Evolutionary conservation across 2,113 vertebrate genomes (phyloP), one percentile per base, ranked within the genome.

Genomic region (Cyrtonyx montezumae): DNA sequence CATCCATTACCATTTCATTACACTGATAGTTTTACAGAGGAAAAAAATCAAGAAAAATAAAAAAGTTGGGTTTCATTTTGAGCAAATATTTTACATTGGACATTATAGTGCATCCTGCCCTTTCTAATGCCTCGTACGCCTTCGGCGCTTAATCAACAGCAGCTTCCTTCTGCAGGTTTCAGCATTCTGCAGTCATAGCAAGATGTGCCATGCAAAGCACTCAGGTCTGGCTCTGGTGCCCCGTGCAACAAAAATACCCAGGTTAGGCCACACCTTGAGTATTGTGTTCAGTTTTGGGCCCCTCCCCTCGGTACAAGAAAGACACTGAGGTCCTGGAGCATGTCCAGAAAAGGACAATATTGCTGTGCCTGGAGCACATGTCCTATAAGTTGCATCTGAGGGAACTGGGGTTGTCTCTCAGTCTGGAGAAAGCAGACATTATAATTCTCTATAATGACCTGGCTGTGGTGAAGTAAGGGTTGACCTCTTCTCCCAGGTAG

Each of bases 121-220:
- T 62, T 42, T 28, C 59, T 46, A 19, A 56, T 63, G 15, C 85
- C 71, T 65, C 70, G 49, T 22, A 43, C 53, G 32, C n/a, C 40
- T 66, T 36, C 25, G 14, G 5, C 21, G 43, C 43, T 10, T 51
- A 32, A 28, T 43, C 56, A 87, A 11, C 43, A 80, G 42, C 68
- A 70, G 84, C 59, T 93, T 71, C 45, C 85, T 96, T 84, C 79
- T 94, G 87, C 55, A 77, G 59, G 66, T 93, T 87, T 95, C 81
- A 77, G 56, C 71, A 68, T 70, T 58, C 79, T 49, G 8, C 61
- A 90, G 49, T 4, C 51, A 43, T 53, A 53, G 15, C 49, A 73
- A 92, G 70, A 80, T 11, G 8, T 36, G 62, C 32, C 37, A 43
- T 20, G 68, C 55, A 66, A 46, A 8, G 87, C 84, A 74, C 36